A percentile compares a stretch with the other conserved stretches of the same genome.
Conservation (phyloP, 2,888 invertebrate species). For the Apamea anceps region DNA sequence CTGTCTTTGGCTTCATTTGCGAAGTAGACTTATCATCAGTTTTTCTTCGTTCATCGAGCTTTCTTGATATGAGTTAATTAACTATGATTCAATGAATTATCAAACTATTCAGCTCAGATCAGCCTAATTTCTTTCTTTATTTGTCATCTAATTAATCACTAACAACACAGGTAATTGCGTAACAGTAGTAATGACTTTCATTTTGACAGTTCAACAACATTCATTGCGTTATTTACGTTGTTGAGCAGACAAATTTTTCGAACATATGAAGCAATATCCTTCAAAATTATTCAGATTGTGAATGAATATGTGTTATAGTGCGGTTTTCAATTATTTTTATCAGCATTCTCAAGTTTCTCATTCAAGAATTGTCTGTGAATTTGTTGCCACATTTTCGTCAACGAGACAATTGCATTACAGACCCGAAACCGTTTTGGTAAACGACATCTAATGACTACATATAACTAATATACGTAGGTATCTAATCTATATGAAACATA, state of each 20-base stretch:
- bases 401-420: not conserved
- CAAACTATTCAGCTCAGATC: not conserved
- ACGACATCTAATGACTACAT: not conserved
- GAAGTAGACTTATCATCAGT: constrained; percentile 12
- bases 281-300: not conserved
- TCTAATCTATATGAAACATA: not conserved
- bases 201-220: not conserved
- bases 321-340: not conserved
- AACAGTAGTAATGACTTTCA: not conserved
- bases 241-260: not conserved
- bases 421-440: not conserved
- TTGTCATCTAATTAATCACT: not conserved
- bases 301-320: not conserved
- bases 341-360: not conserved
- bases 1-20: constrained; percentile 13
- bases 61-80: constrained; percentile 14
- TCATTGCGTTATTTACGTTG: not conserved
- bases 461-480: not conserved
- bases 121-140: not conserved
- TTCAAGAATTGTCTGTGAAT: not conserved
- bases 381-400: not conserved
- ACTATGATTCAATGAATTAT: constrained; percentile 8
- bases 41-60: constrained; percentile 22
- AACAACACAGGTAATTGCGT: not conserved
- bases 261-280: not conserved